Conservation (phyloP, 2,888 invertebrate species). For the Orthosia gracilis region DNA sequence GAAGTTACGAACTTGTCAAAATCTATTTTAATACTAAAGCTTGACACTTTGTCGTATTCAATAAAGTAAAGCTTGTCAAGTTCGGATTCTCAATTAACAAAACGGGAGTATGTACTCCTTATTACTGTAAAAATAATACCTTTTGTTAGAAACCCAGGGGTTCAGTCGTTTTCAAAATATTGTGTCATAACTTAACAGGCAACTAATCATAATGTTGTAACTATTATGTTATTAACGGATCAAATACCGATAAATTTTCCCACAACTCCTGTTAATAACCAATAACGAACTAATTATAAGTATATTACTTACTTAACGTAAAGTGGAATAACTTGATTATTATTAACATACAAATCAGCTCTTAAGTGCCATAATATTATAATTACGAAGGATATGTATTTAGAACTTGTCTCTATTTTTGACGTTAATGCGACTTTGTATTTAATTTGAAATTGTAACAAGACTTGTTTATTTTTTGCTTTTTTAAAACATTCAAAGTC, state of each 20-base stretch:
- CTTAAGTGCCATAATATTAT: slow-evolving; percentile 62
- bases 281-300: slow-evolving; percentile 34
- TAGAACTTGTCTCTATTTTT: slow-evolving; percentile 7
- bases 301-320: slow-evolving; percentile 25
- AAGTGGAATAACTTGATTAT: slow-evolving; percentile 40
- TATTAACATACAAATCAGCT: slow-evolving; percentile 58
- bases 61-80: no score
- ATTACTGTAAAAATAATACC: no score
- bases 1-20: no score
- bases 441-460: no score
- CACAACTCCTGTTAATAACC: neutral
- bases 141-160: no score
- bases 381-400: slow-evolving; percentile 14
- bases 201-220: no score
- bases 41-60: no score
- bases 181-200: neutral
- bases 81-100: no score
- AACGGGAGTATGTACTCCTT: no score
- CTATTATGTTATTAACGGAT: neutral
- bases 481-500: neutral
- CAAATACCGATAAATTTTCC: neutral
- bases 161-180: neutral
- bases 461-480: neutral
- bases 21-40: no score
- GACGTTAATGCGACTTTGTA: neutral